Base-by-base conservation (phyloP, 2,797 vertebrate genomes). In the Eleutherodactylus coqui region DNA sequence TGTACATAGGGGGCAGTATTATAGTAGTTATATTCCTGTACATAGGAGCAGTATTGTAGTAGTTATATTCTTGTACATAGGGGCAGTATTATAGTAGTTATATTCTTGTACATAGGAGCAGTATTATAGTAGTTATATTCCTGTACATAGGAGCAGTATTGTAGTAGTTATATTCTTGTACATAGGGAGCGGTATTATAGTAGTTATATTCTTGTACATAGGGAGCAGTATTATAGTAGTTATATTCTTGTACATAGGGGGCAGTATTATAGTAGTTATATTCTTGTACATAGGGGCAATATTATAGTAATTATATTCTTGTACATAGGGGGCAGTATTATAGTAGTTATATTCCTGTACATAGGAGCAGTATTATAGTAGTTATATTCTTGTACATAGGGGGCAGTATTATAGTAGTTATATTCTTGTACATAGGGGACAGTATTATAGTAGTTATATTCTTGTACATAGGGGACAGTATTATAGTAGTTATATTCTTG, bases 281-380 rank as follows among this genome's bases (percentile, higher is more conserved):
- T 58, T n/a, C 53, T 58, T 27, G 55, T 58, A 58, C 24, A 58
- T 58, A 58, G 53, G 53, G 27, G 58, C 58, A 62, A 27, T 62
- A 62, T 62, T 62, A 62, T 62, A 62, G 58, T 62, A 62, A 27
- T 62, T 62, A 62, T 62, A 62, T 62, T 32, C 58, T 62, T 62
- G 58, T 62, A 62, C 13, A 62, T 62, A 29, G n/a, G 58, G 58
- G 27, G 53, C 55, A 27, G 55, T 58, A 58, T 58, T 58, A 58
- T 58, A 58, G 55, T 58, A 51, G 49, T 51, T 45, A 45, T 45
- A 45, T n/a, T n/a, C n/a, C n/a, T n/a, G n/a, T n/a, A n/a, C n/a
- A n/a, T n/a, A n/a, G n/a, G n/a, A n/a, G 51, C 9, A 55, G 51
- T 21, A 21, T 21, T 55, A 55, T 55, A 55, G 51, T 55, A 55